Evolutionary conservation across 2,113 vertebrate genomes (phyloP).

Genomic region (Misgurnus anguillicaudatus): DNA sequence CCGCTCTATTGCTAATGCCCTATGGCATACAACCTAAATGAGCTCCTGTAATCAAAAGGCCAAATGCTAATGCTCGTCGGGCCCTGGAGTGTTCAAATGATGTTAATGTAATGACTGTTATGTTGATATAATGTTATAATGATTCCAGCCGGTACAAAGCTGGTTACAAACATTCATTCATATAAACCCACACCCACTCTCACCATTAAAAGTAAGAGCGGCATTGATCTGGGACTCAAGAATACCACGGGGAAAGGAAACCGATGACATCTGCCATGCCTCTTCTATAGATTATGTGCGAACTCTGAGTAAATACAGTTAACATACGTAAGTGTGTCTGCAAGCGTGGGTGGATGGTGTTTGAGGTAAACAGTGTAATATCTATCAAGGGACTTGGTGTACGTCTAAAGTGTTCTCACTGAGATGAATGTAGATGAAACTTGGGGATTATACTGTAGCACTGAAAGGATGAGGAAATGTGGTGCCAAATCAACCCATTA

Average conservation of each 20-base stretch:
- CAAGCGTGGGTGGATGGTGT: neutral
- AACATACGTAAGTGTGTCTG: neutral
- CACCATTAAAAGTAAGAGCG: constrained; percentile 7
- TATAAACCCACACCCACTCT: constrained; percentile 23
- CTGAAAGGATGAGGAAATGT: neutral
- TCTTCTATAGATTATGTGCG: constrained; percentile 10
- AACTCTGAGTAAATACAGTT: constrained; percentile 15
- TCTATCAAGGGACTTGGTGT: neutral
- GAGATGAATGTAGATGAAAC: constrained; percentile 1
- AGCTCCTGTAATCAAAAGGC: constrained; percentile 34
- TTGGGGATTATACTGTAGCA: neutral
- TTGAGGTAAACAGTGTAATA: constrained; percentile 21
- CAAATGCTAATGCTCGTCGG: constrained; percentile 10
- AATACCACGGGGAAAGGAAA: constrained; percentile 7
- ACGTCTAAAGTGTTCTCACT: neutral
- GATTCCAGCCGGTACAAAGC: constrained; percentile 17
- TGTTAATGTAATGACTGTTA: constrained; percentile 34
- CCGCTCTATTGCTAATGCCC: neutral
- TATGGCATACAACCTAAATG: constrained; percentile 33
- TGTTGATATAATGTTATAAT: constrained; percentile 21
- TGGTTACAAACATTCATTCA: constrained; percentile 16
- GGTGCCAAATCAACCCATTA: neutral
- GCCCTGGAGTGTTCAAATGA: constrained; percentile 10
- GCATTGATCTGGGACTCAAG: constrained; percentile 25
- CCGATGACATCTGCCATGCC: constrained; percentile 2